Evolutionary conservation across 2,888 invertebrate genomes (phyloP), one percentile per base, ranked within the genome.

Genomic region (Tiphia femorata): DNA sequence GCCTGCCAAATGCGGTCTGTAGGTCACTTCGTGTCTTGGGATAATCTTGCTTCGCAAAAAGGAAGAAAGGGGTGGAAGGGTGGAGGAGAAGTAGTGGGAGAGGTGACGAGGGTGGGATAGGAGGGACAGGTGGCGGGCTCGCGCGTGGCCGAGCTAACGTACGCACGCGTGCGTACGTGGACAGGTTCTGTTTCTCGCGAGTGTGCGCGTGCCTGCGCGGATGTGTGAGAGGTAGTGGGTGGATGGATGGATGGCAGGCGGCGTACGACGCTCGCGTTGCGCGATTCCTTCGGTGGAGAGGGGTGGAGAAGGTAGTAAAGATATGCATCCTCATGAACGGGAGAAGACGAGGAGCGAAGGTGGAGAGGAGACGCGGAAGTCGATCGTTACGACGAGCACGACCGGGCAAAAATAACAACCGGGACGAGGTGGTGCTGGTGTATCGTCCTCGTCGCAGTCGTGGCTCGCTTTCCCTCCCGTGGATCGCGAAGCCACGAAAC

Each of bases 1-100:
- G 67, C 47, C 50, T 64, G 80, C 80, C 80, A 81, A 77, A 75
- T 70, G 65, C 75, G 70, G 76, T 75, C 79, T 78, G 79, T 80
- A 78, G 80, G 80, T 80, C 79, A 75, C 67, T 74, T 72, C 67
- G 53, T 72, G 67, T 73, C 73, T 69, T 74, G 52, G 49, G 68
- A 70, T 68, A 67, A 73, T 70, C 67, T 71, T 64, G 58, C 62
- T 62, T 51, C 8, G 44, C 35, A 37, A 44, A 51, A 51, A 51
- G 44, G 23, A 40, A 49, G 20, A 38, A 38, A 17, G 5, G 38
- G 38, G 10, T 16, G 19, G 10, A 19, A 19, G 38, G n/a, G 12
- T 30, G 5, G n/a, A 12, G 4, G n/a, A n/a, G n/a, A 7, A 37
- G 37, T 7, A 14, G n/a, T 5, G 19, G 16, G 3, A 37, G 19